These are phyloP conservation scores for Parnassius smintheus DNA, from an alignment of 2,888 invertebrate species.

Conservation along the genomic window DNA sequence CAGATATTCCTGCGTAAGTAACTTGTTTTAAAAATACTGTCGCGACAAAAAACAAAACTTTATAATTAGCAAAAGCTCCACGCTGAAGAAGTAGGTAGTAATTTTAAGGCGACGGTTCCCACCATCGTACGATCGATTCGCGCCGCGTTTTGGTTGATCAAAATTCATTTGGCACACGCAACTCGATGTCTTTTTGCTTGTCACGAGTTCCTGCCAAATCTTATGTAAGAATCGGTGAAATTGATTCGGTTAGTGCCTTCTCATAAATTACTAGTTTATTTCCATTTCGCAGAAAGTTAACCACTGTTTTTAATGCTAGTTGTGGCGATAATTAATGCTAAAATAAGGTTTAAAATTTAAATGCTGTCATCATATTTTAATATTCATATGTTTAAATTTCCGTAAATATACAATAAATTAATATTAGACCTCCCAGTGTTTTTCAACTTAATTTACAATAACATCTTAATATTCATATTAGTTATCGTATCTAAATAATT, in stretches of 20 bases:
- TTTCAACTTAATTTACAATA: too few relatives aligned
- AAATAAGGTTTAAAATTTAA: too few relatives aligned
- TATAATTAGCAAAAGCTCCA: slow-evolving; percentile 16
- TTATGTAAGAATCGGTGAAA: slow-evolving; percentile 20
- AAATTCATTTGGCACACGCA: slow-evolving; percentile 55
- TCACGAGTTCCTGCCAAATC: slow-evolving; percentile 52
- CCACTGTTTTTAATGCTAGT: neutral
- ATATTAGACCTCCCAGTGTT: too few relatives aligned
- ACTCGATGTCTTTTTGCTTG: slow-evolving; percentile 51
- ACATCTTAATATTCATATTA: too few relatives aligned
- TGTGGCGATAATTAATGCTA: too few relatives aligned
- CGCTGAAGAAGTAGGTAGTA: slow-evolving; percentile 2
- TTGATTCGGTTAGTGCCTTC: slow-evolving; percentile 23
- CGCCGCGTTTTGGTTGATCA: slow-evolving; percentile 41
- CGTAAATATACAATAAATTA: too few relatives aligned
- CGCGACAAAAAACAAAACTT: neutral
- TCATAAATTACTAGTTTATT: slow-evolving; percentile 22
- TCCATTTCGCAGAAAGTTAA: slow-evolving; percentile 13
- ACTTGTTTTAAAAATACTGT: slow-evolving; percentile 2
- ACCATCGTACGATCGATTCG: slow-evolving; percentile 16
- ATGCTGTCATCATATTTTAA: too few relatives aligned
- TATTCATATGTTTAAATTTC: too few relatives aligned
- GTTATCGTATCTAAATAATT: too few relatives aligned
- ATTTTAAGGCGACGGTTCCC: slow-evolving; percentile 18
- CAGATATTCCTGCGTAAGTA: neutral